Base-by-base conservation (phyloP, 2,888 invertebrate species). In the Hipparchia sbordonii region DNA sequence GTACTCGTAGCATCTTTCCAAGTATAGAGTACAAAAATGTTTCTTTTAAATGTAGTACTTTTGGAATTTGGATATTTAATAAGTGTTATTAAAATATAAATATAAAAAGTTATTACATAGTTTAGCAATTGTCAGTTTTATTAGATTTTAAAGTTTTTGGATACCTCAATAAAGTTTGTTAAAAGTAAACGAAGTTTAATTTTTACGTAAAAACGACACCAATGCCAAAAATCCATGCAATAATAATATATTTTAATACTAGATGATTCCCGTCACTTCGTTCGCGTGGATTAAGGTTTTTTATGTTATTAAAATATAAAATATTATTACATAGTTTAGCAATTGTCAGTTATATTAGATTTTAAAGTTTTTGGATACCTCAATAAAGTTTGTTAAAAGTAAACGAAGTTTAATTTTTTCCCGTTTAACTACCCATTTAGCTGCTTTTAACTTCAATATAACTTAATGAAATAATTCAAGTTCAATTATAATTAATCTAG, bases 141-240 rank as follows among this genome's bases (percentile, higher is more conserved):
- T 59, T 39, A 59, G 5, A 59, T 39, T 39, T 6, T 10, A 10
- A 52, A 52, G 51, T 33, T 48, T 65, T 51, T 10, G 10, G 4
- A 33, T 65, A 52, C 51, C 33, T 52, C 65, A 65, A 65, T 65
- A 65, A 65, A 65, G 63, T 10, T 51, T 65, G 51, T 65, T 52
- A 12, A 52, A 61, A 33, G 23, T 33, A 33, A 4, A 10, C 5
- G 23, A 51, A 51, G 65, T 65, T 52, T 65, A 12, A 51, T 65
- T 65, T 62, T 46, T 46, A n/a, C n/a, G n/a, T n/a, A n/a, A n/a
- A n/a, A n/a, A n/a, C n/a, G n/a, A n/a, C n/a, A n/a, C n/a, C n/a
- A n/a, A n/a, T n/a, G n/a, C n/a, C n/a, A n/a, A n/a, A n/a, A n/a
- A n/a, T n/a, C n/a, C n/a, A n/a, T n/a, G n/a, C n/a, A n/a, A n/a